Base-by-base conservation (phyloP, 2,888 invertebrate genomes). In the Stenichneumon culpator region DNA sequence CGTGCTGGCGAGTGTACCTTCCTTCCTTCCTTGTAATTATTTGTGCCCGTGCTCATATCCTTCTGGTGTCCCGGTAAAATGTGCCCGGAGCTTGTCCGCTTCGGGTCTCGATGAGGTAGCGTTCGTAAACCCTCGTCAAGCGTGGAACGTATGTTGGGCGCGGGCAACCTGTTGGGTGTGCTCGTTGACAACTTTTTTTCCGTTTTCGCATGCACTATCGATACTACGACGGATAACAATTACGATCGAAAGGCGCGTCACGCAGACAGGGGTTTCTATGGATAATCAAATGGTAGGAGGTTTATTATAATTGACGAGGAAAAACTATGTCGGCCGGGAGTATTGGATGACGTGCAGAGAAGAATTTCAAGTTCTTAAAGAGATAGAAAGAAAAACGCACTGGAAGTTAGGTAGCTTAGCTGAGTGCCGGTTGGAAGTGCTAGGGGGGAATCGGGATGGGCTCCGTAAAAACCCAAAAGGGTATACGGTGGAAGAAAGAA, bases 201-300 rank as follows among this genome's bases (percentile, higher is more conserved):
- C 9, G n/a, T 50, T 6, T 22, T 72, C 72, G 54, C 32, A 11
- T 25, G 19, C 47, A 82, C 69, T 63, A 82, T 69, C 69, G 75
- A 70, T 63, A 52, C 63, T 14, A 57, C 22, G 47, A 67, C 39
- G 65, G 19, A 22, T n/a, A 47, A 54, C 63, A 50, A 75, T 82
- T 70, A 52, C 75, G 69, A 75, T 75, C 81, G 75, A 75, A 75
- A 82, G 60, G 75, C 69, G 81, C 69, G 81, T 75, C 75, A 3
- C 54, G 54, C 22, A 9, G 11, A 9, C 39, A 11, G 11, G 39
- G 1, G 9, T 9, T 39, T 39, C 39, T 39, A 11, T 39, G 11
- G 2, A 39, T 39, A 39, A 39, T 9, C 9, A 39, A 9, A 39
- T 39, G 7, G 7, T 39, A 7, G 39, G 6, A 9, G 39, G 2